Conservation (phyloP, 2,888 invertebrate genomes). For the Desoria tigrina region DNA sequence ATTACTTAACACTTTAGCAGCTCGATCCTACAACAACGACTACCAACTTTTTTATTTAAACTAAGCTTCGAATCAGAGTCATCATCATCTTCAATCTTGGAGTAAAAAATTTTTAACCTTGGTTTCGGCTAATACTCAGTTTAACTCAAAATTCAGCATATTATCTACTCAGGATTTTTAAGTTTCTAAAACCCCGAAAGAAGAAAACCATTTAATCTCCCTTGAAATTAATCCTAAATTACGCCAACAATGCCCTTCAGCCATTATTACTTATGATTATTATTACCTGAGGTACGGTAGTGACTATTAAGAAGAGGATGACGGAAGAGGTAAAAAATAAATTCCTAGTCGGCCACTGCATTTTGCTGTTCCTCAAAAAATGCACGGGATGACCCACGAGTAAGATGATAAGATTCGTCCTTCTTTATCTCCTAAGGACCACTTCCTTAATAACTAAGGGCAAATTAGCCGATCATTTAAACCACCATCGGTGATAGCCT, state of each 20-base stretch:
- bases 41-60: no score
- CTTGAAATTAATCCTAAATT: no score
- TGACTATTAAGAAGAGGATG: background rate
- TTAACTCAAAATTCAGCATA: no score
- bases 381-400: no score
- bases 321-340: constrained; percentile 8
- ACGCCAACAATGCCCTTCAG: no score
- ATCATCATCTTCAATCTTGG: background rate
- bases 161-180: no score
- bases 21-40: background rate
- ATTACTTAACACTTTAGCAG: constrained; percentile 16
- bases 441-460: no score
- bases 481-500: constrained; percentile 10
- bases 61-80: no score
- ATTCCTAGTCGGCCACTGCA: background rate
- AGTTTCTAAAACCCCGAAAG: no score
- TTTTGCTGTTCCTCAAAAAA: background rate
- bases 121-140: background rate
- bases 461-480: background rate
- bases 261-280: background rate
- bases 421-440: no score
- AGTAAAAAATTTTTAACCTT: constrained; percentile 5
- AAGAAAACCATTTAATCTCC: no score
- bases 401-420: no score
- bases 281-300: constrained; percentile 5